Evolutionary conservation across 2,888 invertebrate species (phyloP).

Genomic region (Scaptodrosophila latifasciaeformis): DNA sequence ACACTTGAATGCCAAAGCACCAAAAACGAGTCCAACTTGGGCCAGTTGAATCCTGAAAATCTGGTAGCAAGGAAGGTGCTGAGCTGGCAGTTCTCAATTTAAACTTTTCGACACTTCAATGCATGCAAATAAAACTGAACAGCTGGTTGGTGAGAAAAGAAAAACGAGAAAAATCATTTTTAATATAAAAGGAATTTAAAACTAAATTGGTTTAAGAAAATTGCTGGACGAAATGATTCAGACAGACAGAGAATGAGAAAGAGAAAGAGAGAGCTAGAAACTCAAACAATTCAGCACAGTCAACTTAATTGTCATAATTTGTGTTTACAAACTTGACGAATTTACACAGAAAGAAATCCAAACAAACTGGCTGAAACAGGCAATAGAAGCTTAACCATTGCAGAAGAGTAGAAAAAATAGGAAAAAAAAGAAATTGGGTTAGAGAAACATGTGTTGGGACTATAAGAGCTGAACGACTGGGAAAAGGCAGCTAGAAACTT

Average conservation of each 20-base stretch:
- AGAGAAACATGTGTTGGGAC: conserved; percentile 44
- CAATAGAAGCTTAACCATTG: no score
- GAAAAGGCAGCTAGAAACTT: conserved; percentile 38
- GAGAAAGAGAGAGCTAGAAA: conserved; percentile 19
- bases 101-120: conserved; percentile 50
- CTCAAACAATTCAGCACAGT: conserved; percentile 53
- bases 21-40: no score
- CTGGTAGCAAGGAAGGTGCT: conserved; percentile 11
- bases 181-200: not conserved
- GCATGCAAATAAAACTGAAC: conserved; percentile 31
- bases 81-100: conserved; percentile 52
- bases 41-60: no score
- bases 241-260: not conserved
- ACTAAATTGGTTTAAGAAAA: not conserved
- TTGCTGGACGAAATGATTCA: not conserved
- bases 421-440: not conserved
- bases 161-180: not conserved
- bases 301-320: conserved; percentile 67
- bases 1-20: conserved; percentile 23
- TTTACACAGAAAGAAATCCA: conserved; percentile 4
- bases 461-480: no score
- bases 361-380: no score
- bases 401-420: no score
- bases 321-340: conserved; percentile 68
- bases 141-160: not conserved